Evolutionary conservation across 2,113 vertebrate species (phyloP).

Genomic region (Pelusios castaneus): DNA sequence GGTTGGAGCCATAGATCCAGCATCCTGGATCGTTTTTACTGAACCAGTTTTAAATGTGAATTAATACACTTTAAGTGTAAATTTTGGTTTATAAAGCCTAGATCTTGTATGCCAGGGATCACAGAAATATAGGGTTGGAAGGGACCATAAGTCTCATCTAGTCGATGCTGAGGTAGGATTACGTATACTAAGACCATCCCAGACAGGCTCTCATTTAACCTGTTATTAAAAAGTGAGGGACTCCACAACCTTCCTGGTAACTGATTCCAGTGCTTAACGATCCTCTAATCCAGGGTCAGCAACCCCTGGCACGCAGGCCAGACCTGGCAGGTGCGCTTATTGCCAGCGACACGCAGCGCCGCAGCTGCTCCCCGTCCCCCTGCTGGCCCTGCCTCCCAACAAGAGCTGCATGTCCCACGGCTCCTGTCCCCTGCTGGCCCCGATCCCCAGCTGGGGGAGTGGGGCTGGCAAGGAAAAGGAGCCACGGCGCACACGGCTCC

Average conservation of each 20-base stretch:
- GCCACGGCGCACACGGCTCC: too few relatives aligned
- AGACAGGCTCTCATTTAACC: neutral
- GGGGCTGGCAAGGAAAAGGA: too few relatives aligned
- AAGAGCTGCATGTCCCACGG: too few relatives aligned
- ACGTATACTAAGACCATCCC: neutral
- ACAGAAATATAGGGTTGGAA: neutral
- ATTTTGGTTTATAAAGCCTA: neutral
- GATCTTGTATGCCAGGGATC: neutral
- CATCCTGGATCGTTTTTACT: neutral
- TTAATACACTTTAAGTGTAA: neutral
- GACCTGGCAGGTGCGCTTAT: too few relatives aligned
- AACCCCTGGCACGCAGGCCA: too few relatives aligned
- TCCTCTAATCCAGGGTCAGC: too few relatives aligned
- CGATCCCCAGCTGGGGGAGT: too few relatives aligned
- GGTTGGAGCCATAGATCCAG: neutral
- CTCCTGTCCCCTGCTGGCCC: too few relatives aligned
- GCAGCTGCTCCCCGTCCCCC: too few relatives aligned
- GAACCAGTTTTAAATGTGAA: neutral
- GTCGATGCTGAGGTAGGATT: neutral
- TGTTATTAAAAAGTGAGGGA: neutral
- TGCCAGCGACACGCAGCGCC: too few relatives aligned
- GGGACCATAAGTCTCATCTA: neutral
- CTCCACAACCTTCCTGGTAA: neutral
- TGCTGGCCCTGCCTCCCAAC: too few relatives aligned
- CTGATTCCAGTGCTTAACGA: neutral